These are phyloP conservation scores for Zelleria hepariella DNA, from an alignment of 2,888 invertebrate species.

Conservation along the genomic window DNA sequence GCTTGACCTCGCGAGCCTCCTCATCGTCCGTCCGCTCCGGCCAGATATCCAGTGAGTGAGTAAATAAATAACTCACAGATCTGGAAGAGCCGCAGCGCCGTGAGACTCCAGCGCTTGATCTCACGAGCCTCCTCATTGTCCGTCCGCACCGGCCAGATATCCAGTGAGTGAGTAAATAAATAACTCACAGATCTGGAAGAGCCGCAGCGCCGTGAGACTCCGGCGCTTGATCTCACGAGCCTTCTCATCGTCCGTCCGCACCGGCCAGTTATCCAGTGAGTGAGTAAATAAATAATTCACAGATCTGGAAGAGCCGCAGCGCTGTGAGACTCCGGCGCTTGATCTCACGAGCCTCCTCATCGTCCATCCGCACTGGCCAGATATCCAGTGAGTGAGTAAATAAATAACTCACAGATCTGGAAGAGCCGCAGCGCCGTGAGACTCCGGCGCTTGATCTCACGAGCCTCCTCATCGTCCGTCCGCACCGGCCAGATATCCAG, in stretches of 20 bases:
- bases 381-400: no score
- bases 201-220: constrained; percentile 34
- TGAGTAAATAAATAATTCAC: no score
- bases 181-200: constrained; percentile 43
- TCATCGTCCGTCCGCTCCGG: constrained; percentile 31
- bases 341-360: constrained; percentile 31
- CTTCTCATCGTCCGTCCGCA: constrained; percentile 28
- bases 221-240: constrained; percentile 34
- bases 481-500: constrained; percentile 46
- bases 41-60: no score
- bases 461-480: constrained; percentile 28
- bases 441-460: constrained; percentile 36
- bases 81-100: constrained; percentile 35
- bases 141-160: constrained; percentile 44
- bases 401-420: constrained; percentile 46
- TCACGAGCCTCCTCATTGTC: constrained; percentile 30
- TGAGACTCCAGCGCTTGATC: constrained; percentile 39
- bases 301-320: constrained; percentile 35
- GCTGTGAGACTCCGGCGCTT: constrained; percentile 37
- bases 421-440: constrained; percentile 33
- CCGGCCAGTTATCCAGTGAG: constrained; percentile 54
- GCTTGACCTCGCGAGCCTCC: constrained; percentile 36
- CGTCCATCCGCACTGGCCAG: constrained; percentile 39
- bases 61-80: no score
- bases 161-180: no score